Evolutionary conservation across 1,140 invertebrate genomes (phyloP), one percentile per base, ranked within the genome.

Genomic region (Caenorhabditis elegans): DNA sequence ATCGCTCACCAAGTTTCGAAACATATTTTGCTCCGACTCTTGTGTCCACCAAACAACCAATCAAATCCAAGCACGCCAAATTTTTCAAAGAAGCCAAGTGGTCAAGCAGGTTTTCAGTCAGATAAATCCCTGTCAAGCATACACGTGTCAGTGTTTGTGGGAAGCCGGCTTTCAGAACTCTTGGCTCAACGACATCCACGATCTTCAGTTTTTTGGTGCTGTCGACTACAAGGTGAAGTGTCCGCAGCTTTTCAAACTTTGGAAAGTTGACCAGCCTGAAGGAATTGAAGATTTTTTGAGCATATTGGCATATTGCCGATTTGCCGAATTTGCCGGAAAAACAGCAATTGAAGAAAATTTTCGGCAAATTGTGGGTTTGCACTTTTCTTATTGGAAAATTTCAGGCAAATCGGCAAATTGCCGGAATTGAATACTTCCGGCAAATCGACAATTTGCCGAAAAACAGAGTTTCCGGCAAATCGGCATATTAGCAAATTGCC

Each of bases 11-110:
- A 3, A 70, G 13, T 22, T 39, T 8, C 5, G 60, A 34, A 39
- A 70, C n/a, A n/a, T 70, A 70, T 39, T 70, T 70, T 17, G 60
- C 60, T 17, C 60, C 60, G 11, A 70, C 60, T 39, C 60, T 39
- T 0, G 60, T 39, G 26, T 70, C 60, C 3, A 70, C 34, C 26
- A 70, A 22, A 24, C 60, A 70, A 10, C 60, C 60, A 10, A 70
- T 70, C n/a, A 24, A n/a, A 31, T 70, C 60, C 4, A 70, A n/a
- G 26, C 60, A 70, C n/a, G 11, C 10, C 31, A 70, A 22, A 22
- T 70, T 70, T 5, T 13, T 17, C 4, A 70, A 13, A 13, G 3
- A 39, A 3, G 60, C 17, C 34, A 70, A 11, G n/a, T 22, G n/a
- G n/a, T 1, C 39, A 0, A 70, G 34, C 4, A 70, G 34, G 22